phyloP scores from a whole-genome alignment of 2,888 invertebrate species.

The Dicranocentrus wangi region DNA sequence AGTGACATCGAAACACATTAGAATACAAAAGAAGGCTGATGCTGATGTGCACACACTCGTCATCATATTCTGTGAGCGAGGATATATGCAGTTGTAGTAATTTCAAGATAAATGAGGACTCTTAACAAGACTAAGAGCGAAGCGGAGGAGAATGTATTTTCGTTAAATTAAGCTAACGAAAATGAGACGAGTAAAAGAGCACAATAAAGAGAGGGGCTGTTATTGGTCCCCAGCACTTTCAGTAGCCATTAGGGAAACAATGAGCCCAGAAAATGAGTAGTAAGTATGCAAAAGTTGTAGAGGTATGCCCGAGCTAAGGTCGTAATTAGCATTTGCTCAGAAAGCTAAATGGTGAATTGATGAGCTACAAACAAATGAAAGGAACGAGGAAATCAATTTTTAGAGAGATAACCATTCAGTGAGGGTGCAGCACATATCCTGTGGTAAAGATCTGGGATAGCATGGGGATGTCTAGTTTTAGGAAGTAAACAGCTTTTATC shows the following conservation, averaged over 20 bases:
- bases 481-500: too few species aligned
- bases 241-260: background rate
- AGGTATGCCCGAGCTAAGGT: constrained; percentile 28
- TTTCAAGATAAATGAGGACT: constrained; percentile 12
- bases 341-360: constrained; percentile 49
- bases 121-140: constrained; percentile 26
- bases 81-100: constrained; percentile 9
- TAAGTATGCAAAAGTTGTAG: background rate
- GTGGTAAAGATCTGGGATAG: too few species aligned
- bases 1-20: constrained; percentile 33
- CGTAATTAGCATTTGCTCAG: constrained; percentile 54
- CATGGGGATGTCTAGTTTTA: too few species aligned
- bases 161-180: constrained; percentile 13
- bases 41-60: background rate
- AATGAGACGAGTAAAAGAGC: background rate
- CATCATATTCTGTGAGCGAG: background rate
- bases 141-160: background rate
- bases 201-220: background rate
- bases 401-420: background rate
- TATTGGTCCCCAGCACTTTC: constrained; percentile 1
- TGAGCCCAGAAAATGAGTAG: constrained; percentile 1
- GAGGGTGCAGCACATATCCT: too few species aligned
- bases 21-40: background rate
- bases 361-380: constrained; percentile 39
- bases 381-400: constrained; percentile 53